Evolutionary conservation across 2,797 vertebrate genomes (phyloP).

Genomic region (Cygnus olor): DNA sequence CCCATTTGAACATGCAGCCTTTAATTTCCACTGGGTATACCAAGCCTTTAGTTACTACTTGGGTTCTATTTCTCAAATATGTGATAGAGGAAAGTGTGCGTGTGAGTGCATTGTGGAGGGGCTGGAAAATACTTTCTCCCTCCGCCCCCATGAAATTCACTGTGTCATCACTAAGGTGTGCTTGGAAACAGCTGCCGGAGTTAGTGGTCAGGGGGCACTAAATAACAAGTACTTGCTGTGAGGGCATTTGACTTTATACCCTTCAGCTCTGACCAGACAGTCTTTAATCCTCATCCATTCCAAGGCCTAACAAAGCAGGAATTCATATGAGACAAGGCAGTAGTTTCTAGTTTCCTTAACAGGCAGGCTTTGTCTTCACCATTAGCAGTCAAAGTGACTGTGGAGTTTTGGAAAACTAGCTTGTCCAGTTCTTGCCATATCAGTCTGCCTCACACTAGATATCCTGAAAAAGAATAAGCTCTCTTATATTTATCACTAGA

Average conservation of each 20-base stretch:
- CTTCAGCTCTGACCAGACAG: not conserved
- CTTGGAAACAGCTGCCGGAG: not conserved
- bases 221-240: not conserved
- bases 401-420: not conserved
- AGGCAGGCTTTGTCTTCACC: not conserved
- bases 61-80: not conserved
- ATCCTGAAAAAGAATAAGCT: not conserved
- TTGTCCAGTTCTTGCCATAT: not conserved
- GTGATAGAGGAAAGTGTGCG: not conserved
- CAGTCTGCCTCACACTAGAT: not conserved
- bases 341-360: not conserved
- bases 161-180: not conserved
- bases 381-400: not conserved
- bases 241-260: not conserved
- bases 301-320: not conserved
- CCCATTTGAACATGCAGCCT: slow-evolving; percentile 20
- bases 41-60: not conserved
- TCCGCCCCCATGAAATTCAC: fast-evolving
- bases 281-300: not conserved
- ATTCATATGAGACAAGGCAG: not conserved
- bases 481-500: not conserved
- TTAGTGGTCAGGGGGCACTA: not conserved
- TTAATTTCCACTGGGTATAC: not conserved
- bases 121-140: not conserved
- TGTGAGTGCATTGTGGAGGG: not conserved